Percentiles rank a stretch among this genome's conserved stretches.
Evolutionary conservation across 2,888 invertebrate species (phyloP).

Genomic region (Microctonus aethiopoides): DNA sequence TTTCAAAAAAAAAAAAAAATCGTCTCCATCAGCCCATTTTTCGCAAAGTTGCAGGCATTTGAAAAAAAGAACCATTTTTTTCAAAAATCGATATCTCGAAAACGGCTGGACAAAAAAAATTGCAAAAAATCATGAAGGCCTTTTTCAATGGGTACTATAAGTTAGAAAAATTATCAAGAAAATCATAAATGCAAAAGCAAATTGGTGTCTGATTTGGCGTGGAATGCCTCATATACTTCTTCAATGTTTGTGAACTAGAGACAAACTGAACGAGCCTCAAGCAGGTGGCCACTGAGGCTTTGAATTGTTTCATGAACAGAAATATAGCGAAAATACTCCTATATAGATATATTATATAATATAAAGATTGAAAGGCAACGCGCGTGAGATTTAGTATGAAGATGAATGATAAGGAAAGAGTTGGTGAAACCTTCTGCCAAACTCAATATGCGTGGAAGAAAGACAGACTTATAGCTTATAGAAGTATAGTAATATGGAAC

Average conservation of each 20-base stretch:
- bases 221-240: no score
- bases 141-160: no score
- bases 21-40: no score
- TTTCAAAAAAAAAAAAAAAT: no score
- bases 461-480: conserved; percentile 25
- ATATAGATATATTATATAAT: not conserved
- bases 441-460: not conserved
- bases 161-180: no score
- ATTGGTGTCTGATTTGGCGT: no score
- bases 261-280: conserved; percentile 8
- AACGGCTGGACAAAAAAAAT: no score
- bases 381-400: not conserved
- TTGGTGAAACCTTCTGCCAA: not conserved
- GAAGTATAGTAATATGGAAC: conserved; percentile 21
- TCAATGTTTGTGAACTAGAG: not conserved
- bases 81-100: no score
- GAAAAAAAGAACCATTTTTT: no score
- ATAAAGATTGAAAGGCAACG: not conserved
- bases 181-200: no score
- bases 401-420: not conserved
- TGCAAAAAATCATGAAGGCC: no score
- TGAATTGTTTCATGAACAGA: conserved; percentile 3
- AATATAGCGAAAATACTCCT: conserved; percentile 5
- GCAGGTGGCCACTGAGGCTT: not conserved
- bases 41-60: no score